Conservation (phyloP, 2,797 vertebrate species). For the Hemibagrus guttatus region DNA sequence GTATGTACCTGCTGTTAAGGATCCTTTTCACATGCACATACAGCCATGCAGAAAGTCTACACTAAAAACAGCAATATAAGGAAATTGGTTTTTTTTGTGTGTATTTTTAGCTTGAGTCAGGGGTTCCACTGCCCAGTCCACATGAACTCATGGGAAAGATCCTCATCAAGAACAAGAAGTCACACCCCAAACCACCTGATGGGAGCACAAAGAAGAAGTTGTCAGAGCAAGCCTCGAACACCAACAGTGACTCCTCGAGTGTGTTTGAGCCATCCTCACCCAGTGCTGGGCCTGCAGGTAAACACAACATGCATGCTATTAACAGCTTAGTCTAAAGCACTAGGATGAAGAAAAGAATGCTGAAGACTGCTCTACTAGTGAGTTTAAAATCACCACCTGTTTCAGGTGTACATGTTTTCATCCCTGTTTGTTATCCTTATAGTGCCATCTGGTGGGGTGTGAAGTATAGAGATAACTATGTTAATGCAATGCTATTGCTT, state of each 20-base stretch:
- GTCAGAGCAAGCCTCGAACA: constrained; percentile 89
- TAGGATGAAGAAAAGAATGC: constrained; percentile 7
- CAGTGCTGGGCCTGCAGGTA: constrained; percentile 84
- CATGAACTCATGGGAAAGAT: constrained; percentile 97
- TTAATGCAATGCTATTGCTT: not conserved
- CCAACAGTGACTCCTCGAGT: constrained; percentile 83
- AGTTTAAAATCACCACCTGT: constrained; percentile 18
- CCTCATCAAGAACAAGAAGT: constrained; percentile 98
- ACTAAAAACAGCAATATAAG: not conserved
- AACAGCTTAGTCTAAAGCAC: not conserved
- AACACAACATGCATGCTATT: not conserved
- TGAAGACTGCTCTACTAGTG: not conserved
- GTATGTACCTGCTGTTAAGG: constrained; percentile 70
- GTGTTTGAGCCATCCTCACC: constrained; percentile 89
- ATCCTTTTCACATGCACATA: not conserved
- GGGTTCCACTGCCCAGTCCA: constrained; percentile 91
- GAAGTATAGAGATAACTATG: not conserved
- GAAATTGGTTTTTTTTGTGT: not conserved
- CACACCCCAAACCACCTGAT: constrained; percentile 87
- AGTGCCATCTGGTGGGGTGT: constrained; percentile 45
- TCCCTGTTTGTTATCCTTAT: constrained; percentile 12
- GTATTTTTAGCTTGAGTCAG: constrained; percentile 83
- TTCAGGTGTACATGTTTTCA: constrained; percentile 9
- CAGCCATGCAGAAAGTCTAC: not conserved
- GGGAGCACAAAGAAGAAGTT: constrained; percentile 88